A percentile compares a stretch with the other conserved stretches of the same genome.
Conservation (phyloP, 2,888 invertebrate species). For the Crematogaster levior region DNA sequence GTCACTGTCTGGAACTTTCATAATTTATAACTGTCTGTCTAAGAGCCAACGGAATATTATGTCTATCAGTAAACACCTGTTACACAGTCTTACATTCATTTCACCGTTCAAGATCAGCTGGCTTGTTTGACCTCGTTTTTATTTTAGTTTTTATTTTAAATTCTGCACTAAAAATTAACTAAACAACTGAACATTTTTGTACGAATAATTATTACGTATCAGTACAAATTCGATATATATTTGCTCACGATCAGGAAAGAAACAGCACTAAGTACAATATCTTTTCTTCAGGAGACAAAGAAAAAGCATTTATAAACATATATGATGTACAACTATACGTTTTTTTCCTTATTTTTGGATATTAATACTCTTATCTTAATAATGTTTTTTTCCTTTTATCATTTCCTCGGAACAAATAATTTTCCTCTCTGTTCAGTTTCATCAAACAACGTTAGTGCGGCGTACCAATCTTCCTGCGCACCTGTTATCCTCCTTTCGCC, state of each 20-base stretch:
- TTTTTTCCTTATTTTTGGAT: not conserved
- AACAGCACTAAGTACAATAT: not conserved
- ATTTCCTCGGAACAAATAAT: not conserved
- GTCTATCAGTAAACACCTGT: constrained; percentile 32
- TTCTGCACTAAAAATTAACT: not conserved
- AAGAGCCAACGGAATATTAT: constrained; percentile 33
- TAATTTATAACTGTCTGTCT: constrained; percentile 28
- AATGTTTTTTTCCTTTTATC: not conserved
- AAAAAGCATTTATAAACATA: not conserved
- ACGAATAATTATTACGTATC: not conserved
- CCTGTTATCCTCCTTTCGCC: constrained; percentile 39
- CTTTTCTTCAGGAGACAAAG: not conserved
- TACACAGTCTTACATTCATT: constrained; percentile 18
- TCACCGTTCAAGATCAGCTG: constrained; percentile 32
- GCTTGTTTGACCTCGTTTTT: constrained; percentile 17
- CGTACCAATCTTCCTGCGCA: not conserved
- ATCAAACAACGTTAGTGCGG: not conserved
- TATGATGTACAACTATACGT: not conserved
- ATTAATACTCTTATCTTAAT: not conserved
- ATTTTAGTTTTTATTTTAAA: constrained; percentile 19
- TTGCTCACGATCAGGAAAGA: not conserved
- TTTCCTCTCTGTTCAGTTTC: not conserved
- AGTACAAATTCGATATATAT: not conserved
- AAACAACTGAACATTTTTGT: not conserved
- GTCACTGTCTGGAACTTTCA: not conserved